Evolutionary conservation across 2,113 vertebrate species (phyloP).

Genomic region (Aptenodytes forsteri): DNA sequence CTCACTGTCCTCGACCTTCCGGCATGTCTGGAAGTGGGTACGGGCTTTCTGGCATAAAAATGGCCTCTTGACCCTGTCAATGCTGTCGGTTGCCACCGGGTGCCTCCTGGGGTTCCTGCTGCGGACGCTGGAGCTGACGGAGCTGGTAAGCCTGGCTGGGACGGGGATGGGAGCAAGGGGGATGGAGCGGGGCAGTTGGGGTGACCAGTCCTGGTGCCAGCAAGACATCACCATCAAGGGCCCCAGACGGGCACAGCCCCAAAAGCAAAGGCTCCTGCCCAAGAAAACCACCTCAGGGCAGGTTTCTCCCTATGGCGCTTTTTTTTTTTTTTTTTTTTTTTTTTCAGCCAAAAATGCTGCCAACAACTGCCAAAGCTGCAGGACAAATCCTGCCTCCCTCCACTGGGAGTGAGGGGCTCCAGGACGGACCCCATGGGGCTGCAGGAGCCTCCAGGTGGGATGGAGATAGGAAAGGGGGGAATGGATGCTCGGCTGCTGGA

Average conservation of each 20-base stretch:
- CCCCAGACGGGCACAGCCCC: background rate
- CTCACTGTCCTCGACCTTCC: background rate
- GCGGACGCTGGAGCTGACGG: conserved; percentile 77
- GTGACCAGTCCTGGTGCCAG: background rate
- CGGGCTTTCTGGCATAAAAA: conserved; percentile 71
- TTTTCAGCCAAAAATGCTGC: background rate
- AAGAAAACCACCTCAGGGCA: background rate
- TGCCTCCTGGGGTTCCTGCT: conserved; percentile 84
- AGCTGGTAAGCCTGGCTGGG: conserved; percentile 74
- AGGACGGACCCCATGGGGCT: rapidly evolving
- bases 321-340: background rate
- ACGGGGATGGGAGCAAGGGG: background rate
- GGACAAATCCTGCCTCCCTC: background rate
- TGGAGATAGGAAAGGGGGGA: background rate
- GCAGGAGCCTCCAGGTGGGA: background rate
- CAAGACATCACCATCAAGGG: background rate
- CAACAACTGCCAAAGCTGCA: background rate
- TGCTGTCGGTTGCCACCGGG: conserved; percentile 80
- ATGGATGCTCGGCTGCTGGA: background rate
- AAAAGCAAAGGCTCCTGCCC: background rate
- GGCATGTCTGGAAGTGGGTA: background rate
- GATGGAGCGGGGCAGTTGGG: rapidly evolving
- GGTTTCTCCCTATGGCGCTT: background rate
- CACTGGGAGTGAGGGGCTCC: background rate
- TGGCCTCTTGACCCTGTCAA: conserved; percentile 82